phyloP scores from a whole-genome alignment of 2,888 invertebrate species.

The Tipula unca region DNA sequence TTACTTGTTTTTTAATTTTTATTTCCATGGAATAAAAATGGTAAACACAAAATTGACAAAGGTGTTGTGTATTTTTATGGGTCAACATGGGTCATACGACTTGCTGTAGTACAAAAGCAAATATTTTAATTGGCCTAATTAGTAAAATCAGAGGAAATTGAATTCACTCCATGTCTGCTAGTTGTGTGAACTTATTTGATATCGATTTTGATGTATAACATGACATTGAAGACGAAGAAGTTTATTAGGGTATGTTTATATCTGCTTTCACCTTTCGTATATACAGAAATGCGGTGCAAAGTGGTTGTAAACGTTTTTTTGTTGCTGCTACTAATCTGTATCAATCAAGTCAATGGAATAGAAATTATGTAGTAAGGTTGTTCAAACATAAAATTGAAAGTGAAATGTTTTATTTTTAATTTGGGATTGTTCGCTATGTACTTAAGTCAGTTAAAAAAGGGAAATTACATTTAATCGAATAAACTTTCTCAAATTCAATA shows the following conservation, averaged over 20 bases:
- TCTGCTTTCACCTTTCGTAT: not conserved
- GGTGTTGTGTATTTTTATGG: not conserved
- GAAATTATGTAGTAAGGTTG: not conserved
- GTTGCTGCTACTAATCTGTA: not conserved
- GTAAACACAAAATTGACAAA: not conserved
- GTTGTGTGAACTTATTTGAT: not conserved
- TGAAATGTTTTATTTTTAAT: not conserved
- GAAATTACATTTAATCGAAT: not conserved
- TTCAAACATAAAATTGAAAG: not conserved
- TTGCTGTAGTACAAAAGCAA: no score
- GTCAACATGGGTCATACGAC: not conserved
- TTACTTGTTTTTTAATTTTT: not conserved
- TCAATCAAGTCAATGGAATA: not conserved
- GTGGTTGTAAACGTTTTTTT: not conserved
- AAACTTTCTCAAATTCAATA: no score
- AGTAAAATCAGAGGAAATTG: not conserved
- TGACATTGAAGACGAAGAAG: not conserved
- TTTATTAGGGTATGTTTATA: no score
- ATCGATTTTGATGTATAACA: not conserved
- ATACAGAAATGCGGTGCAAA: not conserved
- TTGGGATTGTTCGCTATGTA: not conserved
- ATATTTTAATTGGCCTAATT: no score
- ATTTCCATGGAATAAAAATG: not conserved
- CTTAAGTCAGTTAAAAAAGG: not conserved
- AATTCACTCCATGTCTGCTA: not conserved